Conservation (phyloP, 2,888 invertebrate genomes). For the Dioctria rufipes region DNA sequence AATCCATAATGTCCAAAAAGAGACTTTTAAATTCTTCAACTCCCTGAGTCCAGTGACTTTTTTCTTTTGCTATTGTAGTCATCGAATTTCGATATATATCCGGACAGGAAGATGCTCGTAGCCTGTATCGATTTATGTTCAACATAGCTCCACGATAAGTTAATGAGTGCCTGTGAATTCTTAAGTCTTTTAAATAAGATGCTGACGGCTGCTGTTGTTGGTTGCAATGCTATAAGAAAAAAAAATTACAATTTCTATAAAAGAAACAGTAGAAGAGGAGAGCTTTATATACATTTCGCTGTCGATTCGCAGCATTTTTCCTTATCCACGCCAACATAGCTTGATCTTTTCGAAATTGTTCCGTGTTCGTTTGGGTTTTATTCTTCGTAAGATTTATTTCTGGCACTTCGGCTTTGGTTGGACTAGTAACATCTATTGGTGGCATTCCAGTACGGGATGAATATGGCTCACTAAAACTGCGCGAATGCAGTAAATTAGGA, state of each 20-base stretch:
- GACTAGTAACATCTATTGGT: conserved; percentile 37
- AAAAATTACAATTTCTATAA: conserved; percentile 10
- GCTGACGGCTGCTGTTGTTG: conserved; percentile 54
- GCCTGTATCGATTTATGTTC: conserved; percentile 84
- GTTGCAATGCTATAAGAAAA: conserved; percentile 43
- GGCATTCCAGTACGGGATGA: conserved; percentile 61
- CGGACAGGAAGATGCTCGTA: conserved; percentile 90
- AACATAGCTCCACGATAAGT: conserved; percentile 90
- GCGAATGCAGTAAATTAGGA: conserved; percentile 80
- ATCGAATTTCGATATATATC: conserved; percentile 90
- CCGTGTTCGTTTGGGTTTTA: conserved; percentile 37
- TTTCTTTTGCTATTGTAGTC: conserved; percentile 86
- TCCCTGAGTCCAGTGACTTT: conserved; percentile 80
- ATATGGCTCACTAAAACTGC: conserved; percentile 79
- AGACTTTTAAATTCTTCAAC: conserved; percentile 85
- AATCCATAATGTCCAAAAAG: conserved; percentile 83
- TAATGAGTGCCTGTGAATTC: conserved; percentile 83
- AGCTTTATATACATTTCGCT: conserved; percentile 39
- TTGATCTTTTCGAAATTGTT: conserved; percentile 58
- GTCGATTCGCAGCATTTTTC: conserved; percentile 50
- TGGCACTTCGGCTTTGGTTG: conserved; percentile 53
- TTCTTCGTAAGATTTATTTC: not conserved
- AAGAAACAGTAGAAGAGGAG: not conserved
- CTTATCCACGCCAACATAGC: conserved; percentile 59
- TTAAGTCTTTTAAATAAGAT: conserved; percentile 81